Base-by-base conservation (phyloP, 2,113 vertebrate species). In the Crotophaga sulcirostris region DNA sequence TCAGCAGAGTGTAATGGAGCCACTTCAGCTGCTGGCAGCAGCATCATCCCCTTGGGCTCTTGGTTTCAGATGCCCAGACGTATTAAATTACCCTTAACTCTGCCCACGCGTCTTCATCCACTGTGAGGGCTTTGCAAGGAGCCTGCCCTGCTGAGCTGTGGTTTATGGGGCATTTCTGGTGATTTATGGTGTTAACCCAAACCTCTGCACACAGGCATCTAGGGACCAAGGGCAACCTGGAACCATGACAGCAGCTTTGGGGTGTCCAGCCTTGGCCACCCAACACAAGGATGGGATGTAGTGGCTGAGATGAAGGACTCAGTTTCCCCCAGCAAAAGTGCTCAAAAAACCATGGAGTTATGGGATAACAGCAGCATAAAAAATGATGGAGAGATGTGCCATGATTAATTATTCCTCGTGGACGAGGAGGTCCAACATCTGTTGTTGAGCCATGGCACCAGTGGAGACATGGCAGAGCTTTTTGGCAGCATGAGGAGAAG, bases 161-260 rank as follows among this genome's bases (percentile, higher is more conserved):
- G 13, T 60, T 86, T 73, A 34, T 23, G 38, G n/a, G 19, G 51
- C 51, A 13, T 80, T 88, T 54, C 23, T 21, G 36, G 38, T 6
- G 5, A 59, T 84, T 44, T 64, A 18, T 51, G 58, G 34, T 33
- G 31, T 45, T 54, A 44, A 19, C 67, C 28, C n/a, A 47, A 40
- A 49, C 34, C 16, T 33, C 58, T 18, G 24, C 1, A 1, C 0
- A 0, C 25, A 0, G 0, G 33, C 42, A 13, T 20, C 58, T 19
- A n/a, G 67, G 31, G n/a, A 23, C 23, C 19, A 12, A 89, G 24
- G 49, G 17, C 54, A 38, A 68, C 8, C 12, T 7, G 25, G n/a
- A 9, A 24, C 14, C 0, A 1, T 16, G 28, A 44, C 24, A 51
- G 60, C 11, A 55, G 31, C 73, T 67, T 67, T 11, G 16, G 31